Percentiles rank a stretch among this genome's conserved stretches.
These are phyloP conservation scores for Ancistrus triradiatus DNA, from an alignment of 2,113 vertebrate species.

Conservation along the genomic window DNA sequence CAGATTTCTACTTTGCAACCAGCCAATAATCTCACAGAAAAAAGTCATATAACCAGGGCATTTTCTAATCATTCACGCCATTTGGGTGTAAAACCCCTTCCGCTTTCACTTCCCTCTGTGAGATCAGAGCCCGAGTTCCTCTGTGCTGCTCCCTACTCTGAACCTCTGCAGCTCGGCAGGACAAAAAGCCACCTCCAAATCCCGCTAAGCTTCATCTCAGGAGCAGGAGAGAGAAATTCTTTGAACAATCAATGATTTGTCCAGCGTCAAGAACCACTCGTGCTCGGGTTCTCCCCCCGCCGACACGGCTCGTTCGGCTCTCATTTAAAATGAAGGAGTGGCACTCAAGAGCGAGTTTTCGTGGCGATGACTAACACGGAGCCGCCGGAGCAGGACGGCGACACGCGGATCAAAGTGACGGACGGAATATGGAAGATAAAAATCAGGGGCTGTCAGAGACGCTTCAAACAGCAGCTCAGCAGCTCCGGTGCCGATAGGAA, in stretches of 20 bases:
- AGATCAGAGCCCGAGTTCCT: conserved; percentile 14
- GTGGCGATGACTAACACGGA: conserved; percentile 44
- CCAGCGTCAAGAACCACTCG: background rate
- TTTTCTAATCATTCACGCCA: no score
- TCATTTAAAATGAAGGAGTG: conserved; percentile 54
- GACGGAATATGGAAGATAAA: conserved; percentile 18
- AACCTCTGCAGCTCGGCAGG: conserved; percentile 47
- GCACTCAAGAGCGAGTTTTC: conserved; percentile 50
- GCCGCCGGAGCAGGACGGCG: conserved; percentile 37
- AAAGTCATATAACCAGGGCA: no score
- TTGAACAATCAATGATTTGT: no score
- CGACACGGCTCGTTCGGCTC: conserved; percentile 48
- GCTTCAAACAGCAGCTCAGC: background rate
- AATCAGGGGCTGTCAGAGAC: no score
- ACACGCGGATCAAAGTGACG: conserved; percentile 48
- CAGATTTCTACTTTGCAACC: no score
- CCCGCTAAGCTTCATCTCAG: conserved; percentile 55
- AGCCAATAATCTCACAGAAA: no score
- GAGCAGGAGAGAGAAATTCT: background rate
- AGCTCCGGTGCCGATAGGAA: background rate
- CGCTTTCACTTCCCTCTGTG: no score
- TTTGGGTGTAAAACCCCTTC: no score
- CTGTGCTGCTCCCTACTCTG: conserved; percentile 43
- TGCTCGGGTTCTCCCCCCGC: conserved; percentile 9
- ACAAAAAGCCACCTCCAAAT: conserved; percentile 52